These are phyloP conservation scores for Tokudaia tokunoshimensis DNA, from an alignment of 2,797 vertebrate genomes.

Conservation along the genomic window DNA sequence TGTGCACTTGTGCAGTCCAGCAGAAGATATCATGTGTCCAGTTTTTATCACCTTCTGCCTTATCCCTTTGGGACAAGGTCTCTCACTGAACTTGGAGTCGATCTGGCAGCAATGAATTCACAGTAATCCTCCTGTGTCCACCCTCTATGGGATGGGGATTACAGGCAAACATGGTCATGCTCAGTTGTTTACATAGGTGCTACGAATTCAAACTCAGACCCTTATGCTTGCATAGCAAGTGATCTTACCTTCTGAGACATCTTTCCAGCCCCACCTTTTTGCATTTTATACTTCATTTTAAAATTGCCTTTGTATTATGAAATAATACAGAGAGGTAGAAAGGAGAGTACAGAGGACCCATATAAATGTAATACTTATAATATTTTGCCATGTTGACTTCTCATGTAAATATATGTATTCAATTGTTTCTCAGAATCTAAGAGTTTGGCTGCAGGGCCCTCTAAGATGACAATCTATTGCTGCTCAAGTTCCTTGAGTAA, in stretches of 20 bases:
- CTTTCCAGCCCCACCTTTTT: background rate
- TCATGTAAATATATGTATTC: background rate
- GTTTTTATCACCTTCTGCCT: background rate
- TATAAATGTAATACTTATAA: background rate
- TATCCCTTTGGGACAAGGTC: background rate
- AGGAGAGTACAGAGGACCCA: background rate
- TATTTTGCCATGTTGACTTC: background rate
- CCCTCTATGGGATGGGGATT: background rate
- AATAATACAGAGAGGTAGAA: slow-evolving; percentile 35
- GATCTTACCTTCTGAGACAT: background rate
- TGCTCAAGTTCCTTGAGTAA: background rate
- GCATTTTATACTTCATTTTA: background rate
- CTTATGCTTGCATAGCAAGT: background rate
- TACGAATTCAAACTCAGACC: background rate
- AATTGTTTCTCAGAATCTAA: background rate
- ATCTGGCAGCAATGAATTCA: background rate
- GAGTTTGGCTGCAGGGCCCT: background rate
- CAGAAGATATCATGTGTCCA: background rate
- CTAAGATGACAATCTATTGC: background rate
- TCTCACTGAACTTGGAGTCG: background rate
- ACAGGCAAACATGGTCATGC: background rate
- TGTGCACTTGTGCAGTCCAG: background rate
- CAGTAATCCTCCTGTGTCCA: background rate
- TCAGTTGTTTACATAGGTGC: background rate
- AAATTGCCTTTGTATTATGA: slow-evolving; percentile 37